Base-by-base conservation (phyloP, 2,113 vertebrate species). In the Empidonax alnorum region DNA sequence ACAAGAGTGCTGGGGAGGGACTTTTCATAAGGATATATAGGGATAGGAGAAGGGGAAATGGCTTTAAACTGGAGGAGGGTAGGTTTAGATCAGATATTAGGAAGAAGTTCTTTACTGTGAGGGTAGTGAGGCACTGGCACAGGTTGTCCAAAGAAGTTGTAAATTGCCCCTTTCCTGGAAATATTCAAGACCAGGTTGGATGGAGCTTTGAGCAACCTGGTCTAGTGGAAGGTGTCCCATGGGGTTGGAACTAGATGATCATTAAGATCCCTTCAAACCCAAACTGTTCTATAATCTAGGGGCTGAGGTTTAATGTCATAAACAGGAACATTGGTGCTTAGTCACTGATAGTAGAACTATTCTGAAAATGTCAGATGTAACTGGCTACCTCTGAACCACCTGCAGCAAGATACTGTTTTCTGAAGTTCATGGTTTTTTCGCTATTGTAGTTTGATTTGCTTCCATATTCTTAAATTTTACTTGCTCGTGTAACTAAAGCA, bases 401-500 rank as follows among this genome's bases (percentile, higher is more conserved):
- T 79, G 41, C 42, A 76, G 17, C 21, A 59, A 78, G 28, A 22
- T 75, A 10, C 52, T 50, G 20, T 72, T 71, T 78, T 49, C 44
- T 67, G n/a, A 50, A 91, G 24, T 50, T 41, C 33, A 3, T 49
- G 14, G 23, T 83, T 37, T 1, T 61, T 92, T 89, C 72, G 9
- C n/a, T 89, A 2, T 72, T 65, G 7, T 61, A n/a, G 18, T 84
- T 89, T 79, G 12, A 3, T 72, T 94, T 91, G 31, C 52, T 76
- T 72, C 42, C 7, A 7, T 49, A 31, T 69, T 69, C 46, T 74
- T 71, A 42, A 82, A 30, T 73, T 56, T 62, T 83, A 20, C 28
- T 61, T 83, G 16, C 25, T 58, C 1, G 0, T 7, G 1, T 55
- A 37, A 39, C 28, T 86, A n/a, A 49, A 76, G 9, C 1, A 4